Percentiles rank a stretch among this genome's conserved stretches.
phyloP scores from a whole-genome alignment of 2,888 invertebrate genomes.

The Erannis defoliaria region DNA sequence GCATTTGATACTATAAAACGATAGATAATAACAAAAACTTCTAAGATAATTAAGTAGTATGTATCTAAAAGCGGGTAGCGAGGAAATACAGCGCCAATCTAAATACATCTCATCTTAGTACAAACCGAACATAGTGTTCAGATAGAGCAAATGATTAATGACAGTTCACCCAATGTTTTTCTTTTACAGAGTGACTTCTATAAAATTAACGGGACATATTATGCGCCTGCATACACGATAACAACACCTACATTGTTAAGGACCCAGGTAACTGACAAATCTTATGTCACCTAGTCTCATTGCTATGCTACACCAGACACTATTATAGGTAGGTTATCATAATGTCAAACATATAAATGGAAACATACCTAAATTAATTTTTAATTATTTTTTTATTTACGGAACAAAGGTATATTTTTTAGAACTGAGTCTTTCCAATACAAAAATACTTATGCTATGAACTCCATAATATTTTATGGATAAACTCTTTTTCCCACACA shows the following conservation, averaged over 20 bases:
- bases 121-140: constrained; percentile 6
- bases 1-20: no score
- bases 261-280: constrained; percentile 71
- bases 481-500: no score
- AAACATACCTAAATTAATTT: no score
- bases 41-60: no score
- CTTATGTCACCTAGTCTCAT: constrained; percentile 35
- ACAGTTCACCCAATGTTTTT: constrained; percentile 62
- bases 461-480: no score
- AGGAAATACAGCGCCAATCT: no score
- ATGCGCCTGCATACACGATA: constrained; percentile 73
- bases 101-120: no score
- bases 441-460: no score
- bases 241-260: constrained; percentile 71
- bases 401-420: no score
- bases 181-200: constrained; percentile 85
- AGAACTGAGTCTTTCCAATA: no score
- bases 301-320: constrained; percentile 32
- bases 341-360: background rate
- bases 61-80: no score
- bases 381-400: background rate
- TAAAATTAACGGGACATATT: constrained; percentile 83
- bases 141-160: background rate
- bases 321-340: background rate
- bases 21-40: no score